phyloP scores from a whole-genome alignment of 2,888 invertebrate genomes.

The Drosophila rellima region DNA sequence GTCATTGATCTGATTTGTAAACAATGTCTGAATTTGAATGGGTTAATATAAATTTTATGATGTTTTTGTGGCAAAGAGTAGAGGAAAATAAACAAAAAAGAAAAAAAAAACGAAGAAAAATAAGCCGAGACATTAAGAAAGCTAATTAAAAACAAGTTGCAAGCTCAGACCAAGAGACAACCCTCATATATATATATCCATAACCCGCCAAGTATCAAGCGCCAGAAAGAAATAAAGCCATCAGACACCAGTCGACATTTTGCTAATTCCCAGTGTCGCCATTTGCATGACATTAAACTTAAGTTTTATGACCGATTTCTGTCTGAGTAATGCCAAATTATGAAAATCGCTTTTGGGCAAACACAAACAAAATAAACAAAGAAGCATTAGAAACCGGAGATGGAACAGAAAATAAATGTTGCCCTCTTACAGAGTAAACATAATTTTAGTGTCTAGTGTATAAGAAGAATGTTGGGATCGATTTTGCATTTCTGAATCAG shows the following conservation, averaged over 20 bases:
- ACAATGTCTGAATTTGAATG: constrained; percentile 26
- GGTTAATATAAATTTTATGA: constrained; percentile 27
- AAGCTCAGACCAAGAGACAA: constrained; percentile 21
- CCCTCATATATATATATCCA: constrained; percentile 31
- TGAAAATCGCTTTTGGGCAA: constrained; percentile 49
- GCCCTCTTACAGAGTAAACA: constrained; percentile 21
- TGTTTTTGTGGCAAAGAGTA: constrained; percentile 32
- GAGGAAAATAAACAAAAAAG: constrained; percentile 44
- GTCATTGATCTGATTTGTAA: constrained; percentile 31
- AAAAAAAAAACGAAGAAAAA: constrained; percentile 25
- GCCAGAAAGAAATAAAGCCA: constrained; percentile 66
- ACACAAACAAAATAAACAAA: constrained; percentile 23
- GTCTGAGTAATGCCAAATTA: constrained; percentile 59
- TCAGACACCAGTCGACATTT: constrained; percentile 61
- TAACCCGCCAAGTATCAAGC: constrained; percentile 33
- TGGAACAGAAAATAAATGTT: constrained; percentile 21
- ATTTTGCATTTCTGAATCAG: background rate
- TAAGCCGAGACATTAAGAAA: constrained; percentile 57
- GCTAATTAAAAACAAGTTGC: constrained; percentile 63
- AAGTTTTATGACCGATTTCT: constrained; percentile 70
- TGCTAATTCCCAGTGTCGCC: constrained; percentile 74
- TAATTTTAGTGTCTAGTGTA: constrained; percentile 3
- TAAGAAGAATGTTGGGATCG: constrained; percentile 3
- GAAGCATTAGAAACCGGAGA: constrained; percentile 45
- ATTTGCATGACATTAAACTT: constrained; percentile 73